These are phyloP conservation scores for Tragulus kanchil DNA, from an alignment of 2,113 vertebrate genomes.

Conservation along the genomic window DNA sequence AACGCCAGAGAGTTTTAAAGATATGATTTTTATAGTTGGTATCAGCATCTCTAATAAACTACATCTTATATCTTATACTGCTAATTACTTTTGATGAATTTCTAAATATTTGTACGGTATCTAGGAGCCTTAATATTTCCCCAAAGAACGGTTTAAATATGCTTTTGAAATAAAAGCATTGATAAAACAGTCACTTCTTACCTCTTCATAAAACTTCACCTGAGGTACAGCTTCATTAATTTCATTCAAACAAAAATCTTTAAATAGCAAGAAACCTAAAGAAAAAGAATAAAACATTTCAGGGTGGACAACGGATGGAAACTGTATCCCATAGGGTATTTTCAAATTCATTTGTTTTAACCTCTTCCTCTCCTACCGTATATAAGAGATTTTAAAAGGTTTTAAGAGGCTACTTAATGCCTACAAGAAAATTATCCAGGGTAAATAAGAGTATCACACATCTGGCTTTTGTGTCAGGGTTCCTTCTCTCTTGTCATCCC, in stretches of 20 bases:
- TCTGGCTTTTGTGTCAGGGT: not conserved
- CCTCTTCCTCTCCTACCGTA: not conserved
- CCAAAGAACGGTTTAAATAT: constrained; percentile 43
- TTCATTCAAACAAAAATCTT: constrained; percentile 97
- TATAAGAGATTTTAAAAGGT: not conserved
- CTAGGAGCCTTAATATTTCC: not conserved
- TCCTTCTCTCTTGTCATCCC: not conserved
- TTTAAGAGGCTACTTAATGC: not conserved
- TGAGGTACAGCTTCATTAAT: constrained; percentile 97
- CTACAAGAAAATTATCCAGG: not conserved
- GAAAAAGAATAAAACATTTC: constrained; percentile 66
- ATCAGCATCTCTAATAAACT: not conserved
- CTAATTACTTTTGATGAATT: not conserved
- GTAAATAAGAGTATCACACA: not conserved
- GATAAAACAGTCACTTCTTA: constrained; percentile 80
- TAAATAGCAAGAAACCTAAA: constrained; percentile 97
- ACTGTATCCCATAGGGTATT: not conserved
- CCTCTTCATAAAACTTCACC: constrained; percentile 99
- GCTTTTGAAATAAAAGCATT: constrained; percentile 54
- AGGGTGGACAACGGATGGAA: constrained; percentile 41
- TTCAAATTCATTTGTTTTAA: not conserved
- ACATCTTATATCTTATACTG: not conserved
- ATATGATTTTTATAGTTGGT: not conserved
- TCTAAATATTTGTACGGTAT: not conserved
- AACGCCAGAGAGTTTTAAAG: not conserved